Evolutionary conservation across 2,113 vertebrate species (phyloP).

Genomic region (Hypocryptadius cinnamomeus): DNA sequence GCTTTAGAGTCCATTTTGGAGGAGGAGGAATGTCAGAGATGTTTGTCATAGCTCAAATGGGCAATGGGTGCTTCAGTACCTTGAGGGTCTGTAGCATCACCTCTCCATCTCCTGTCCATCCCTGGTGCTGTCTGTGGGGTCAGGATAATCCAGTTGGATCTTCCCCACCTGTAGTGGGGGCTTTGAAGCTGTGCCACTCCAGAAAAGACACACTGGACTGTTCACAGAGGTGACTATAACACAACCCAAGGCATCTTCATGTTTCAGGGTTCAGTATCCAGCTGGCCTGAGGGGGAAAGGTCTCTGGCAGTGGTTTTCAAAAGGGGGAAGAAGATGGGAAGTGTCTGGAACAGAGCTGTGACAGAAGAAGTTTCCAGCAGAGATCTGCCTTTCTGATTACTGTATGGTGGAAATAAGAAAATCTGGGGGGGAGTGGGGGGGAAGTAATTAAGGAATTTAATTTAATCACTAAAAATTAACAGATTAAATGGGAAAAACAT

Average conservation of each 20-base stretch:
- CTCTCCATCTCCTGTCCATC: background rate
- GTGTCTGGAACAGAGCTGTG: background rate
- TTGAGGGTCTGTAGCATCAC: background rate
- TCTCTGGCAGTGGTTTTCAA: background rate
- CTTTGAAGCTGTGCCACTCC: background rate
- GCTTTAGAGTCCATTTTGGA: background rate
- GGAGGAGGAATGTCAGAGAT: background rate
- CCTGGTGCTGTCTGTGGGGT: background rate
- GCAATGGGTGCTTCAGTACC: background rate
- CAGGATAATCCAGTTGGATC: fast-evolving
- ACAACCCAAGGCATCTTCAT: background rate
- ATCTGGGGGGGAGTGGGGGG: fast-evolving
- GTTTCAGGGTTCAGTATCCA: background rate
- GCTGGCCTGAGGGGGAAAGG: background rate
- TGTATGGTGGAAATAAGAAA: background rate
- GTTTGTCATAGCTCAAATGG: background rate
- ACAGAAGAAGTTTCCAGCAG: background rate
- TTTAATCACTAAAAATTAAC: background rate
- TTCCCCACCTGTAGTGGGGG: background rate
- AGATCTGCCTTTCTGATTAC: background rate
- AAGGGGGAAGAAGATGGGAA: background rate
- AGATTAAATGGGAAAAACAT: background rate
- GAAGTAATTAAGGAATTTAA: background rate
- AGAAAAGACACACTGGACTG: background rate
- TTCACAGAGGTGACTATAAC: background rate